These are phyloP conservation scores for Alaudala cheleensis DNA, from an alignment of 2,113 vertebrate genomes.

Conservation along the genomic window DNA sequence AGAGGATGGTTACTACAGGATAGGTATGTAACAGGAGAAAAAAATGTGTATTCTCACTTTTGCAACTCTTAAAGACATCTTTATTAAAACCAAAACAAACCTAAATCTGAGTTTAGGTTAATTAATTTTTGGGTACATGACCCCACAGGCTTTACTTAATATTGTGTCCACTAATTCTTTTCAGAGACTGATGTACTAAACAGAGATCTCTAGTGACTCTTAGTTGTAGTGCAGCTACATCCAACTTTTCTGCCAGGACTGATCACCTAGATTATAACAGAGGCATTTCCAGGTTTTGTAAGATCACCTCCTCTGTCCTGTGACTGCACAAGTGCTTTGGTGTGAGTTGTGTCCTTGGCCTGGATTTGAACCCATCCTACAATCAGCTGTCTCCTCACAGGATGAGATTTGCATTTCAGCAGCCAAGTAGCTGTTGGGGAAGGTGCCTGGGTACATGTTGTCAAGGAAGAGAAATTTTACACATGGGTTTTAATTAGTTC, in stretches of 20 bases:
- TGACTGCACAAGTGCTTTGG: background rate
- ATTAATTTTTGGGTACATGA: background rate
- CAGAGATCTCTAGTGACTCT: background rate
- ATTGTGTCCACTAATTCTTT: background rate
- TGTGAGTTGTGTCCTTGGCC: background rate
- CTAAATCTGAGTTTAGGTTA: background rate
- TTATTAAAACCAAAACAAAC: background rate
- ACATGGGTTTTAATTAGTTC: background rate
- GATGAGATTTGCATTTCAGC: background rate
- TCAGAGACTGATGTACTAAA: background rate
- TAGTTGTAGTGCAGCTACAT: background rate
- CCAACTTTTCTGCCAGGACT: background rate
- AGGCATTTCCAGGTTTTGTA: background rate
- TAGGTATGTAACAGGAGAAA: slow-evolving; percentile 75
- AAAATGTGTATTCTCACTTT: background rate
- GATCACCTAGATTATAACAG: background rate
- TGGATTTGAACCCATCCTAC: background rate
- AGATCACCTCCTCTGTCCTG: background rate
- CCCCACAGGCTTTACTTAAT: background rate
- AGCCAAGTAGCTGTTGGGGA: background rate
- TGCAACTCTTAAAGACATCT: background rate
- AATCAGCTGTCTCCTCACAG: background rate
- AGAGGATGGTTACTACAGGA: slow-evolving; percentile 92
- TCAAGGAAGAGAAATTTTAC: background rate
- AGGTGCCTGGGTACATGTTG: background rate